Percentiles rank a stretch among this genome's conserved stretches.
Evolutionary conservation across 23 tunicate species (phyloP).

Genomic region (Phallusia fumigata): DNA sequence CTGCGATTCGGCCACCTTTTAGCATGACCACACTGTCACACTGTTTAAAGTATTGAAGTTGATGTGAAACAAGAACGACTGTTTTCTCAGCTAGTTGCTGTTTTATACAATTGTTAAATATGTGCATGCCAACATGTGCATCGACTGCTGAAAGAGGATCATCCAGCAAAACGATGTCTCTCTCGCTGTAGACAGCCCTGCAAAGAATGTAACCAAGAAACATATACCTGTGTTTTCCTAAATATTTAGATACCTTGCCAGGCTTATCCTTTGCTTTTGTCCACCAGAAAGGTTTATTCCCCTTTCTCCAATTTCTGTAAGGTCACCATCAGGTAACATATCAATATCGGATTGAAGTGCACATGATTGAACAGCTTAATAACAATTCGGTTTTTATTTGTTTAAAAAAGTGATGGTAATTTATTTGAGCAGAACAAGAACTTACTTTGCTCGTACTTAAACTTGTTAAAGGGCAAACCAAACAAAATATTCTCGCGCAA

Average conservation of each 20-base stretch:
- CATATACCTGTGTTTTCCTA: too few species aligned
- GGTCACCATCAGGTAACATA: constrained; percentile 81
- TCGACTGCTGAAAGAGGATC: constrained; percentile 99
- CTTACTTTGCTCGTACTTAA: constrained; percentile 42
- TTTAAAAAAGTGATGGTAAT: not conserved
- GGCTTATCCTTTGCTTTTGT: constrained; percentile 92
- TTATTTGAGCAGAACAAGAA: not conserved
- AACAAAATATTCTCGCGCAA: constrained; percentile 44
- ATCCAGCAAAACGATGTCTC: constrained; percentile 81
- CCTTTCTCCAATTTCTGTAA: constrained; percentile 96
- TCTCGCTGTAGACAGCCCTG: constrained; percentile 94
- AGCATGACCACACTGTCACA: constrained; percentile 86
- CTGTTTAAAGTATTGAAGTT: constrained; percentile 84
- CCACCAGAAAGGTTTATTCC: constrained; percentile 99
- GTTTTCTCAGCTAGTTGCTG: constrained; percentile 60
- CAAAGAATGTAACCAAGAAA: not conserved
- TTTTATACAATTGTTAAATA: constrained; percentile 88
- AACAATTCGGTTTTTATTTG: too few species aligned
- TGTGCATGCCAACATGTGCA: constrained; percentile 94
- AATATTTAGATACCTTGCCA: constrained; percentile 71
- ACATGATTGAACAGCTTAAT: constrained; percentile 67
- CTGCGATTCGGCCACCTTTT: constrained; percentile 76
- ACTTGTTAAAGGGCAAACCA: constrained; percentile 36
- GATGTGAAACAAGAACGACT: constrained; percentile 86
- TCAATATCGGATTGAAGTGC: constrained; percentile 78